Evolutionary conservation across 2,797 vertebrate species (phyloP), one percentile per base, ranked within the genome.

Genomic region (Megalops cyprinoides): DNA sequence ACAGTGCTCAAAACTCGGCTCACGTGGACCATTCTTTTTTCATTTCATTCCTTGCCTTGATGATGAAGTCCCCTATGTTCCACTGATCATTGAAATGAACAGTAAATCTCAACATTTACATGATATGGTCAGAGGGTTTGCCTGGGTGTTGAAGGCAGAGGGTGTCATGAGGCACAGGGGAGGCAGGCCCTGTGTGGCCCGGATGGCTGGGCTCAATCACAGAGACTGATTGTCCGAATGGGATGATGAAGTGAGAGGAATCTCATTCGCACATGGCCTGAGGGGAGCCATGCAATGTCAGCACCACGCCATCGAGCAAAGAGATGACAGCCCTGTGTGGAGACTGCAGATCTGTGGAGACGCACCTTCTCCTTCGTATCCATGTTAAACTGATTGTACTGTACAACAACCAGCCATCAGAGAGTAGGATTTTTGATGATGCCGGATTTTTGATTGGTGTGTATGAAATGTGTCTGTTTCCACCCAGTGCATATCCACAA

Each of bases 251-350:
- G 60, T 34, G 60, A 65, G 60, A 7, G 60, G 28, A 65, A 65
- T 65, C 60, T 65, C 60, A 65, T 65, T 65, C 28, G 31, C 60
- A 65, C 28, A 65, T 34, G 31, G 60, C 60, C 60, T 65, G 60
- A 31, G 60, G 60, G 60, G 28, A 37, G 31, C 60, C 5, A 60
- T 31, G 14, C 60, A 7, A 65, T 15, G 18, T 15, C 28, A 31
- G 14, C 31, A 65, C 60, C 60, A 65, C 34, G 31, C 28, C 28
- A 34, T 31, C 37, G 60, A 65, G 56, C 56, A 60, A 65, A 65
- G 28, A 65, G 31, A 34, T 60, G 28, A 37, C 12, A 15, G 60
- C 51, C 12, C 9, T 53, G 51, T 12, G 31, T 1, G 37, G 31
- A 62, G 18, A 65, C 28, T 28, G 31, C 31, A 34, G 60, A 60